A percentile compares a stretch with the other conserved stretches of the same genome.
phyloP scores from a whole-genome alignment of 2,888 invertebrate species.

The Sminthurinus aureus region DNA sequence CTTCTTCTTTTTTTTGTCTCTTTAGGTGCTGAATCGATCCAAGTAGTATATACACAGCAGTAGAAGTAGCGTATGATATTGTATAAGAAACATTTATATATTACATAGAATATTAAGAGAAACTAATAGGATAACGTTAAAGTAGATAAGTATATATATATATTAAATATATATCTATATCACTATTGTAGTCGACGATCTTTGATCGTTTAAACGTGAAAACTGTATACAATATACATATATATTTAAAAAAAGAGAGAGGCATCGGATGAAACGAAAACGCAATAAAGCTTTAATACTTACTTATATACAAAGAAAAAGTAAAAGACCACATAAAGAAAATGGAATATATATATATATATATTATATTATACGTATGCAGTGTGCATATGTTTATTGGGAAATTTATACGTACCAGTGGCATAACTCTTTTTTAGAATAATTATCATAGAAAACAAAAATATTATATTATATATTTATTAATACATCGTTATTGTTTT shows the following conservation, averaged over 20 bases:
- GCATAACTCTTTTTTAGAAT: too few relatives aligned
- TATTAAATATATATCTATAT: too few relatives aligned
- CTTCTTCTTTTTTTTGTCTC: slow-evolving; percentile 12
- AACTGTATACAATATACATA: not conserved
- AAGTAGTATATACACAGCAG: slow-evolving; percentile 33
- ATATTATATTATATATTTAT: too few relatives aligned
- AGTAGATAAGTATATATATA: too few relatives aligned
- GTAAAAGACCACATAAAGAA: not conserved
- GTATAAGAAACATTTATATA: not conserved
- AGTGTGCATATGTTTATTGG: not conserved
- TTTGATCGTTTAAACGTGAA: not conserved
- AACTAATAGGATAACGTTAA: not conserved
- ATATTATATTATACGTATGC: too few relatives aligned
- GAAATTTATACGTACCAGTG: not conserved
- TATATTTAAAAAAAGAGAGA: too few relatives aligned
- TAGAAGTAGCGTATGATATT: not conserved
- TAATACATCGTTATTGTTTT: too few relatives aligned
- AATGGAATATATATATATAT: not conserved
- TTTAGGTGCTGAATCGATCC: slow-evolving; percentile 47
- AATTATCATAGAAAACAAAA: too few relatives aligned
- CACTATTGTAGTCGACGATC: not conserved
- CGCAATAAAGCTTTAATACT: not conserved
- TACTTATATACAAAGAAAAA: not conserved
- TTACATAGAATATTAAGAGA: not conserved
- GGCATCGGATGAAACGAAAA: not conserved